Evolutionary conservation across 2,797 vertebrate species (phyloP).

Genomic region (Paguma larvata): DNA sequence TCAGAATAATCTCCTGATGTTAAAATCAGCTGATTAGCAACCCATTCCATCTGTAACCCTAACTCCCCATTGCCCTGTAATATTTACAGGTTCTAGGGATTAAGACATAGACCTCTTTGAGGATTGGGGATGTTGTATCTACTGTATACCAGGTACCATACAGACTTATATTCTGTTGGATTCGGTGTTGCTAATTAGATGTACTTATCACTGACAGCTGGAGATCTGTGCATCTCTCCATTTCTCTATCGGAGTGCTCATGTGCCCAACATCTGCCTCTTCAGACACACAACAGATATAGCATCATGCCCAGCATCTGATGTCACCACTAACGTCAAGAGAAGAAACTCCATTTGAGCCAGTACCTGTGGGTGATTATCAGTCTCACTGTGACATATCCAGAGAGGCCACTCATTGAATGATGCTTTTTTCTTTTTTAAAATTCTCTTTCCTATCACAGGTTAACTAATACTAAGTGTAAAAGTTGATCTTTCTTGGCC

Average conservation of each 20-base stretch:
- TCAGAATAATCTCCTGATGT: background rate
- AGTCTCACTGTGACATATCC: background rate
- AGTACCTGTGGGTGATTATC: background rate
- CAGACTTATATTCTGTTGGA: background rate
- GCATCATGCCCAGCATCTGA: background rate
- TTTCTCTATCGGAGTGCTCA: background rate
- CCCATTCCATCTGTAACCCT: background rate
- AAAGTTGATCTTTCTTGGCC: background rate
- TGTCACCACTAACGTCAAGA: background rate
- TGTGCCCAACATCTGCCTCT: background rate
- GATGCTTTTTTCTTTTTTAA: background rate
- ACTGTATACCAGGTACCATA: background rate
- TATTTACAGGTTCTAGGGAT: background rate
- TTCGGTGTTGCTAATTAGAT: background rate
- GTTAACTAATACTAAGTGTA: background rate
- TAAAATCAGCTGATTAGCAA: background rate
- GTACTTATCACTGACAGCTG: background rate
- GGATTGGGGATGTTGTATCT: background rate
- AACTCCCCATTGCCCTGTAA: background rate
- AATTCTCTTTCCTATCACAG: background rate
- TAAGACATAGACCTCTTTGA: background rate
- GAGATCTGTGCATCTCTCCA: background rate
- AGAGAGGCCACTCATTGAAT: background rate
- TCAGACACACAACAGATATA: background rate
- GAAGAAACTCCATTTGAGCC: background rate